phyloP scores from a whole-genome alignment of 2,797 vertebrate species.

The Simalia tracyae region DNA sequence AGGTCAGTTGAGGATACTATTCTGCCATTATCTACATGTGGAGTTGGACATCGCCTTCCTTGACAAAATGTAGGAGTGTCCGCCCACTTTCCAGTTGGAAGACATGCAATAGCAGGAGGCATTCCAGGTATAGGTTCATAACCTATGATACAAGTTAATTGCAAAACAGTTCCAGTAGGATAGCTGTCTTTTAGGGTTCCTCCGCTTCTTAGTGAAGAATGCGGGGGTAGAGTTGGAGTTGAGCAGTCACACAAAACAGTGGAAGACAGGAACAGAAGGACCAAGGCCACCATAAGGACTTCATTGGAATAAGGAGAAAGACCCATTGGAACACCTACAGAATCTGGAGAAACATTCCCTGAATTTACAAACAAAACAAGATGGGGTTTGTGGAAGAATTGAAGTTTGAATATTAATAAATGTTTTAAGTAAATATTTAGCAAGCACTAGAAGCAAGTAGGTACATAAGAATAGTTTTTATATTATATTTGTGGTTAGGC shows the following conservation, averaged over 20 bases:
- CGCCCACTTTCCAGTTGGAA: neutral
- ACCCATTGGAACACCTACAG: neutral
- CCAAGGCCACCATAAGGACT: neutral
- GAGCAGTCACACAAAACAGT: neutral
- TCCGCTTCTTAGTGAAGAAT: neutral
- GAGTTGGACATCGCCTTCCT: neutral
- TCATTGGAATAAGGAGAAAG: neutral
- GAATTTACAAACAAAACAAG: neutral
- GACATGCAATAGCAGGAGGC: rapidly evolving
- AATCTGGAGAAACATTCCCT: neutral
- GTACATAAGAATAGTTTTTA: neutral
- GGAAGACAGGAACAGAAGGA: neutral
- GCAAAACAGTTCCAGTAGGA: neutral
- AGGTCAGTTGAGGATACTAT: neutral
- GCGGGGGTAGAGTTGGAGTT: neutral
- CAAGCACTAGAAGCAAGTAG: neutral
- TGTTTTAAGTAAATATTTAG: neutral
- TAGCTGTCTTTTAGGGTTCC: neutral
- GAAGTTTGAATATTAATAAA: neutral
- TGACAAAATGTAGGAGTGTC: neutral
- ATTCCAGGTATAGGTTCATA: neutral
- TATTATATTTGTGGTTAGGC: neutral
- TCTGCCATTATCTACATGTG: neutral
- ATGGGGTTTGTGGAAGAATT: neutral
- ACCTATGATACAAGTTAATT: neutral